Conservation (phyloP, 2,888 invertebrate species). For the Drosophila sordidapex region DNA sequence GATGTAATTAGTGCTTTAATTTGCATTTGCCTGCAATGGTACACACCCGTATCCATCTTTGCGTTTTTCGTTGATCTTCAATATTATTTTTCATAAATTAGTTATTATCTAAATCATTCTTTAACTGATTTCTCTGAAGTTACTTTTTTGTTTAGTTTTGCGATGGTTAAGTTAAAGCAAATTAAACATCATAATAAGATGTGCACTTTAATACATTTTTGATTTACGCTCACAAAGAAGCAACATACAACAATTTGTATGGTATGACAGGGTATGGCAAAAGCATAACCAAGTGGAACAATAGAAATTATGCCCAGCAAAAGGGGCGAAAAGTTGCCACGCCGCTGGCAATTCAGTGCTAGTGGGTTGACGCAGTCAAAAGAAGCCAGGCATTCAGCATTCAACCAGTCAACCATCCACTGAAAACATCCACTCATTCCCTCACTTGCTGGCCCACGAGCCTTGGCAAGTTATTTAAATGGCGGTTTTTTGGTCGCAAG, state of each 20-base stretch:
- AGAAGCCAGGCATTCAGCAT: no score
- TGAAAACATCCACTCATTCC: no score
- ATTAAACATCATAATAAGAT: background rate
- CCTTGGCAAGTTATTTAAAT: no score
- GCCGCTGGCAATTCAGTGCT: slow-evolving; percentile 25
- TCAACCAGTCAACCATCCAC: no score
- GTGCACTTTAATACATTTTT: background rate
- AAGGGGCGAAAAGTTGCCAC: slow-evolving; percentile 47
- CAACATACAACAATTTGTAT: background rate
- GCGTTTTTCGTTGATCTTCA: background rate
- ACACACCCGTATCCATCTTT: background rate
- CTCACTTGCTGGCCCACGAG: no score
- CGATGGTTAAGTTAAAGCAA: background rate
- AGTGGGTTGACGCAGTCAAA: slow-evolving; percentile 9
- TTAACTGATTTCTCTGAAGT: background rate
- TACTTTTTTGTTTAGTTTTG: background rate
- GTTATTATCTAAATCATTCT: background rate
- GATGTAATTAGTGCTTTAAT: background rate
- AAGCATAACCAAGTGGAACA: background rate
- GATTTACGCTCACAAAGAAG: background rate
- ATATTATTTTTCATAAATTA: background rate
- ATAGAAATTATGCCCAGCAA: slow-evolving; percentile 16
- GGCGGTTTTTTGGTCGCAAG: no score
- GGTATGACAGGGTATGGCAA: background rate
- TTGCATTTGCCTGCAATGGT: background rate